Evolutionary conservation across 1,140 invertebrate genomes (phyloP).

Genomic region (Holcopasites calliopsidis): DNA sequence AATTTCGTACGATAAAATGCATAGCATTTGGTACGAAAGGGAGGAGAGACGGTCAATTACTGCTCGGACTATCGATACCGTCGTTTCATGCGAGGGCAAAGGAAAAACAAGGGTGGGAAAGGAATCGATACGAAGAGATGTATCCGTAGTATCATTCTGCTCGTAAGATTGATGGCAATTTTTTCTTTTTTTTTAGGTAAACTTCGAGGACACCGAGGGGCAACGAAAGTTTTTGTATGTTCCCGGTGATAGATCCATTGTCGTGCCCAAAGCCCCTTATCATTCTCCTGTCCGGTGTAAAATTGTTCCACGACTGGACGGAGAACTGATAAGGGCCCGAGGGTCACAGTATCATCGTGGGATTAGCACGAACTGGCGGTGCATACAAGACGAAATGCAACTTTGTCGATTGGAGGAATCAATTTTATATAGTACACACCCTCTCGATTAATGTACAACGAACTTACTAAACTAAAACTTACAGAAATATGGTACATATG

Average conservation of each 20-base stretch:
- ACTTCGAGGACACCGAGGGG: not conserved
- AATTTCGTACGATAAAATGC: conserved; percentile 15
- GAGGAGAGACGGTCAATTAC: not conserved
- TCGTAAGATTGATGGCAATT: no score
- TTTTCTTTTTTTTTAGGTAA: no score
- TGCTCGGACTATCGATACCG: not conserved
- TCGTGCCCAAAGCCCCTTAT: conserved; percentile 83
- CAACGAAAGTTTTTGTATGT: not conserved
- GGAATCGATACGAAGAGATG: not conserved
- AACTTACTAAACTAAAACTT: no score
- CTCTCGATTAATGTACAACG: no score
- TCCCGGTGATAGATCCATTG: conserved; percentile 40
- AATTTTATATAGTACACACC: no score
- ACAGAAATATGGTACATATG: conserved; percentile 40
- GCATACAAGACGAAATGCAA: conserved; percentile 13
- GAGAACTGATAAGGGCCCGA: conserved; percentile 89
- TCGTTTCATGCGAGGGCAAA: not conserved
- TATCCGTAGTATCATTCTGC: no score
- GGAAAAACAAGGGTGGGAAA: not conserved
- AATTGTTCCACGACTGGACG: conserved; percentile 83
- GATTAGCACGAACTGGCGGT: no score
- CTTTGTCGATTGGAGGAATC: not conserved
- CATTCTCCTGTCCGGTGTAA: conserved; percentile 87
- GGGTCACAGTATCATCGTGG: conserved; percentile 79
- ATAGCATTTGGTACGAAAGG: not conserved